Evolutionary conservation across 2,888 invertebrate genomes (phyloP).

Genomic region (Altica lythri): DNA sequence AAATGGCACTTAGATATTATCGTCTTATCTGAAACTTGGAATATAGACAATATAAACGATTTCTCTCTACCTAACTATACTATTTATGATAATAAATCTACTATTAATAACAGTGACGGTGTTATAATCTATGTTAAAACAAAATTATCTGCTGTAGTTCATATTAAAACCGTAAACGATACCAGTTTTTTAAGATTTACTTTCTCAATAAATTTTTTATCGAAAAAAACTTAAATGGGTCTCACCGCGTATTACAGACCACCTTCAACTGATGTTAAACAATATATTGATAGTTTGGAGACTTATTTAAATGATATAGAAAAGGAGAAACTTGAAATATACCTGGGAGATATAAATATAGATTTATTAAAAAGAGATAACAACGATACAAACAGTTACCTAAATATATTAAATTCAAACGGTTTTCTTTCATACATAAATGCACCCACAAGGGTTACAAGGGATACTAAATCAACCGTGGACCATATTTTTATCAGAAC

Average conservation of each 20-base stretch:
- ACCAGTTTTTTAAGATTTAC: background rate
- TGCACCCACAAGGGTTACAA: background rate
- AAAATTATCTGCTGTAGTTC: background rate
- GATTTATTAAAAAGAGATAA: background rate
- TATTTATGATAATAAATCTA: conserved; percentile 2
- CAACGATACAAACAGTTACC: too few relatives aligned
- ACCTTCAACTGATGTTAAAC: background rate
- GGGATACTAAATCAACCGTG: background rate
- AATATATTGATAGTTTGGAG: background rate
- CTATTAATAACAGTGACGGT: conserved; percentile 2
- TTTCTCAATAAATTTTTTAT: too few relatives aligned
- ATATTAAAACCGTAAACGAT: background rate
- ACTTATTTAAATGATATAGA: too few relatives aligned
- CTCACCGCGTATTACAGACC: background rate
- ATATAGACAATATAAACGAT: background rate
- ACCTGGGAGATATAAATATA: too few relatives aligned
- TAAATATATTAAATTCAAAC: background rate
- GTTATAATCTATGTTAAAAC: conserved; percentile 4
- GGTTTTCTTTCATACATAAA: background rate
- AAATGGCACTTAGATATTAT: conserved; percentile 9
- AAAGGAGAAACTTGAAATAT: too few relatives aligned
- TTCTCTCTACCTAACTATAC: background rate
- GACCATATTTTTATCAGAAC: background rate
- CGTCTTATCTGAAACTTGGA: conserved; percentile 4
- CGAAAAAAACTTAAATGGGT: background rate